phyloP scores from a whole-genome alignment of 2,888 invertebrate species.

The Osmoderma eremita region DNA sequence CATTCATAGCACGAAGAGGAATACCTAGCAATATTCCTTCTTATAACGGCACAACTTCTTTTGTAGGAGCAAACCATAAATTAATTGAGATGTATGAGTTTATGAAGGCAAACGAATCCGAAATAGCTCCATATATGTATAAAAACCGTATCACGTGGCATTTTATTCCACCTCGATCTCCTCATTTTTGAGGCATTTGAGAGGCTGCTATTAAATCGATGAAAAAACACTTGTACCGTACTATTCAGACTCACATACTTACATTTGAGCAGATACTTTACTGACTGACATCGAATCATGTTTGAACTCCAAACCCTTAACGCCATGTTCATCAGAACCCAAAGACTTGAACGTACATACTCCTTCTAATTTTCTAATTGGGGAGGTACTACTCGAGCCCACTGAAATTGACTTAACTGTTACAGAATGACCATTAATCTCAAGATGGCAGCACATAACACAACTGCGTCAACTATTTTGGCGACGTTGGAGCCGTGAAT shows the following conservation, averaged over 20 bases:
- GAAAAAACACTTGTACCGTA: not conserved
- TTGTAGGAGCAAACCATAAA: constrained; percentile 15
- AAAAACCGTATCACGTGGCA: not conserved
- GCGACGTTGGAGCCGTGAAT: too few relatives aligned
- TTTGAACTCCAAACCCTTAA: constrained; percentile 1
- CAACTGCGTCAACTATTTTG: too few relatives aligned
- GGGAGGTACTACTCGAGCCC: not conserved
- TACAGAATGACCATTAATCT: too few relatives aligned
- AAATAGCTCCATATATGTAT: too few relatives aligned
- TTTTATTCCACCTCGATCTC: constrained; percentile 3
- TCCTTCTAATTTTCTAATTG: constrained; percentile 2
- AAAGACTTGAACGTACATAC: not conserved
- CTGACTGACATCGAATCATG: not conserved
- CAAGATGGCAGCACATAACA: too few relatives aligned
- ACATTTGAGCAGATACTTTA: not conserved
- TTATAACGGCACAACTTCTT: constrained; percentile 11
- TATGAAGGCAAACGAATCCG: too few relatives aligned
- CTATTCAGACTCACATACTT: not conserved
- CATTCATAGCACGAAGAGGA: constrained; percentile 50
- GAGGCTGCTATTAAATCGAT: not conserved
- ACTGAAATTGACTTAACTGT: too few relatives aligned
- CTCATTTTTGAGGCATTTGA: constrained; percentile 4
- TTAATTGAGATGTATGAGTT: constrained; percentile 1
- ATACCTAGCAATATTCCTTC: not conserved
- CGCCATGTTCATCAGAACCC: not conserved